Evolutionary conservation across 2,797 vertebrate genomes (phyloP), one percentile per base, ranked within the genome.

Genomic region (Crotalus adamanteus): DNA sequence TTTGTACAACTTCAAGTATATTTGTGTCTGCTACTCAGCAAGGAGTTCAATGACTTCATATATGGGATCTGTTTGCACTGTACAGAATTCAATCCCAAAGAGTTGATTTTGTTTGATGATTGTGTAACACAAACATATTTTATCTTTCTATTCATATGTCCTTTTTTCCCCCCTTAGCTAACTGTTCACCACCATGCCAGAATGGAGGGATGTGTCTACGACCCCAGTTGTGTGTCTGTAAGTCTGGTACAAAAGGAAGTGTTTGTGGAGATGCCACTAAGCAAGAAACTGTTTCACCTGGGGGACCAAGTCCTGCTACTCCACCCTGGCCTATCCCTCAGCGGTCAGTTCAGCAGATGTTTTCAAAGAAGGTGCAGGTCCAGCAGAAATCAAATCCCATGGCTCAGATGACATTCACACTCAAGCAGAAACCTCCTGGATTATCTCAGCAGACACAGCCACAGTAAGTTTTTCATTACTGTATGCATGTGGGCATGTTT

Each of bases 171-270:
- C 94, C 96, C 94, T 94, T 97, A 99, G 99, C 99, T 53, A 99
- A 98, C 97, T 99, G 99, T 96, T 96, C 97, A n/a, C 99, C 99
- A 2, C 98, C 98, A 0, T 99, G 99, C 98, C 99, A 99, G 96
- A 99, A 99, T 6, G 99, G 99, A 97, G 99, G 99, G 94, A 99
- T 99, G 98, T 99, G 99, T 96, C 98, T 99, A 47, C 97, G 98
- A 97, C 99, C 99, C 90, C 99, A 99, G 94, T 98, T 99, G 91
- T 99, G 99, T 93, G 98, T 99, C 95, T 99, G 99, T 95, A 99
- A 99, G 94, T 98, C 98, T 16, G 99, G 99, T 90, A 99, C 98
- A 59, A 98, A 98, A 96, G 99, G 99, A 61, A 98, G 97, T 96
- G 97, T 98, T 91, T 99, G 99, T 89, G 99, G 99, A 96, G 98